Base-by-base conservation (phyloP, 30 jellyfish, hydroid and myxozoan genomes). In the Morbakka virulenta region DNA sequence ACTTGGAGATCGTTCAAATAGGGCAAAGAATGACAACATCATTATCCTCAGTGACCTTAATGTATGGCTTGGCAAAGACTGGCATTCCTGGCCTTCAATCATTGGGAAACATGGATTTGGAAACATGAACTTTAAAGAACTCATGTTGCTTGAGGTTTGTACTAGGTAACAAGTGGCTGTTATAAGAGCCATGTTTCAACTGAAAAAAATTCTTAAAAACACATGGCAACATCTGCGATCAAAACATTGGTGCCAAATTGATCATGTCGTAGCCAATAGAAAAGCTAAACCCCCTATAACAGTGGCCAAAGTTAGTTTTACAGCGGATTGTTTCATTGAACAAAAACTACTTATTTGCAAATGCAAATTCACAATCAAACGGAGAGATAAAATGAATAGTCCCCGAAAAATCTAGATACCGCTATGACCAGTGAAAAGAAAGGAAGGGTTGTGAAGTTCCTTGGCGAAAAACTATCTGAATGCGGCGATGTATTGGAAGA, bases 181-280 rank as follows among this genome's bases (percentile, higher is more conserved):
- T 9, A 57, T 22, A 12, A 22, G 71, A 9, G 23, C 71, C 27
- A 12, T 57, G 30, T 57, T 57, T 22, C 71, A 57, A 57, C 13
- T 6, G 27, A 6, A 22, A 22, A 57, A 57, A 9, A 12, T 9
- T 31, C 35, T 28, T 31, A 74, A 74, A 32, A 74, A 28, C 79
- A 74, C 85, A 9, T 74, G 85, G 85, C 85, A 74, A 34, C 85
- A 74, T 74, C 79, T 34, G 23, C 79, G 85, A 13, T 74, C 82
- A 48, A 70, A 70, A 70, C 82, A 70, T 33, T 49, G 30, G 47
- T 72, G 49, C 61, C 82, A 70, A 33, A 29, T 70, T 48, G 82
- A 70, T 34, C 82, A 70, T 49, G 82, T 70, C 36, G 29, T 70
- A 13, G 64, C 82, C 32, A 49, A 70, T 33, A 69, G 26, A 4